A percentile compares a stretch with the other conserved stretches of the same genome.
These are phyloP conservation scores for Crotalus helleri DNA, from an alignment of 2,113 vertebrate species.

Conservation along the genomic window DNA sequence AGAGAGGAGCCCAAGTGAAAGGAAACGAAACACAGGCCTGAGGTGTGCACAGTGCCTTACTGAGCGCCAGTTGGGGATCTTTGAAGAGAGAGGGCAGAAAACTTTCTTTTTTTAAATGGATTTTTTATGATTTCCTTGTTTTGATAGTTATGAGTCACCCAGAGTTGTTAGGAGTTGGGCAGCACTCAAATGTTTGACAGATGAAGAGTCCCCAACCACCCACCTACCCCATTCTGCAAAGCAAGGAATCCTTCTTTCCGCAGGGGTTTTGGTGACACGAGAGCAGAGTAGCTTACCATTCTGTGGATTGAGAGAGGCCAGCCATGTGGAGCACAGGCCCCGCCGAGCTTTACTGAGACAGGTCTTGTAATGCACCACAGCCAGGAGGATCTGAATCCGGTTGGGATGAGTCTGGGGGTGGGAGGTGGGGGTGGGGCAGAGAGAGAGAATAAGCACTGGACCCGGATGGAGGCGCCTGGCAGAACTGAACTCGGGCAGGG, in stretches of 20 bases:
- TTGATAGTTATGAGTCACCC: background rate
- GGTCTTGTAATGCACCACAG: conserved; percentile 87
- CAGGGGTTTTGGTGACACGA: background rate
- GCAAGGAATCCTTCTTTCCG: background rate
- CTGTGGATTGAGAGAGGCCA: conserved; percentile 82
- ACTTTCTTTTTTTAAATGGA: background rate
- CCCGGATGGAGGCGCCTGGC: background rate
- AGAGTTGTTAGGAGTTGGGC: background rate
- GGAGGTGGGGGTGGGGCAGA: no score
- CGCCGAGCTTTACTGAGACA: conserved; percentile 76
- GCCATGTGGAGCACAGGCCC: conserved; percentile 92
- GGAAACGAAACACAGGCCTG: fast-evolving
- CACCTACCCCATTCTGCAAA: background rate
- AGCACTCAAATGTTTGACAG: background rate
- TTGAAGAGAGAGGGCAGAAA: no score
- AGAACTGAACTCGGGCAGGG: background rate
- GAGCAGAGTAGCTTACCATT: conserved; percentile 65
- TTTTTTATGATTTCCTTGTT: background rate
- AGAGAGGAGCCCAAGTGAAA: fast-evolving
- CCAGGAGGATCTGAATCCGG: conserved; percentile 86
- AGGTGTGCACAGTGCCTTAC: background rate
- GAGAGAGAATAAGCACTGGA: no score
- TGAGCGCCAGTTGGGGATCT: background rate
- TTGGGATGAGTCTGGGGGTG: conserved; percentile 70
- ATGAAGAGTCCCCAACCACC: background rate